Evolutionary conservation across 2,888 invertebrate species (phyloP).

Genomic region (Papilio demoleus): DNA sequence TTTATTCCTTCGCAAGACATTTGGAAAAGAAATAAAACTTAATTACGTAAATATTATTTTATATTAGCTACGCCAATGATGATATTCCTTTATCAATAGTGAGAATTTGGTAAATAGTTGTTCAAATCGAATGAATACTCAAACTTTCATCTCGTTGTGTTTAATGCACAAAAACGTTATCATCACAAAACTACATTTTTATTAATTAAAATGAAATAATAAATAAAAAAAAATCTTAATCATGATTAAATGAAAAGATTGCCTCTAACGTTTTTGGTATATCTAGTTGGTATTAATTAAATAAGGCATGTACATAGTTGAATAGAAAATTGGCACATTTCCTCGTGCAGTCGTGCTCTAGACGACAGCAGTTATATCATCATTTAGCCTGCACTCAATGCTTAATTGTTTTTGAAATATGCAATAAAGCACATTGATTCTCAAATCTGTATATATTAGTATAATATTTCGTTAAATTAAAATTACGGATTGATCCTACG

Average conservation of each 20-base stretch:
- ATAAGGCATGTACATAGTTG: neutral
- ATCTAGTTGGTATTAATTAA: neutral
- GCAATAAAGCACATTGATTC: neutral
- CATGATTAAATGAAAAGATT: neutral
- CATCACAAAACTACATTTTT: neutral
- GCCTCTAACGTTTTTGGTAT: neutral
- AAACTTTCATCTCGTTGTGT: neutral
- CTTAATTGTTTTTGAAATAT: conserved; percentile 9
- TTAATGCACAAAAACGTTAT: neutral
- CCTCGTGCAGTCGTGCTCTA: neutral
- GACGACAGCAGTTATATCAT: neutral
- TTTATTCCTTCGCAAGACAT: neutral
- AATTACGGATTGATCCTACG: too few relatives aligned
- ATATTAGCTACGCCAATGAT: neutral
- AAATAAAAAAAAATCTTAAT: neutral
- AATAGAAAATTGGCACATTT: conserved; percentile 6
- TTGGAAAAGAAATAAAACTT: neutral
- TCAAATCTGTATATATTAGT: neutral
- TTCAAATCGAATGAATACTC: conserved; percentile 4
- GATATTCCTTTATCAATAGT: neutral
- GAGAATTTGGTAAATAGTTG: conserved; percentile 3
- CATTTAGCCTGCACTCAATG: neutral
- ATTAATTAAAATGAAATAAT: neutral
- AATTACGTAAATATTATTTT: neutral
- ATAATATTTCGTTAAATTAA: too few relatives aligned